Evolutionary conservation across 2,888 invertebrate genomes (phyloP), one percentile per base, ranked within the genome.

Genomic region (Caenorhabditis virilis): DNA sequence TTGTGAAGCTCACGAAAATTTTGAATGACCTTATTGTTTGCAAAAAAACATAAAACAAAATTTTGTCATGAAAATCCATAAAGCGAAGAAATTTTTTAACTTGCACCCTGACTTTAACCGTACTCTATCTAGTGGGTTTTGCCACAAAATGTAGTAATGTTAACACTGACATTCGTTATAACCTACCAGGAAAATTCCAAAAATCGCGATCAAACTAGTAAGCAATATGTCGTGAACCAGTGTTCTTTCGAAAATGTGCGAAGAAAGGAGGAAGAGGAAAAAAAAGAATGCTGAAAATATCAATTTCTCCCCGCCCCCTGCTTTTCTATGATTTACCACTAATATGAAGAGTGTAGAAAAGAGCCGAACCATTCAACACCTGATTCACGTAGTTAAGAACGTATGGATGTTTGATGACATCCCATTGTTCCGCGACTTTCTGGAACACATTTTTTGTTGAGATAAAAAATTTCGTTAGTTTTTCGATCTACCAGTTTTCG

Each of bases 321-420:
- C n/a, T n/a, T n/a, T 33, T 2, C 13, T 20, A 5, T 18, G 22
- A 35, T n/a, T 41, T 25, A 69, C 69, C 57, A 16, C 68, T 16
- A 13, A 73, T 68, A 42, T 73, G 73, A 22, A 70, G 23, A 18
- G 72, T 59, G 56, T 80, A 80, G 56, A 78, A 78, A n/a, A 71
- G 38, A 2, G 78, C 74, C 38, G 78, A 78, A 48, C 72, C 71
- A 15, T 65, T 39, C 9, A 73, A 49, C 18, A 67, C 62, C 43
- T 76, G 77, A 47, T 80, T 79, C 46, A 80, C 47, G 47, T 60
- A 80, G 42, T 80, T 78, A 26, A 80, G 59, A 26, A 80, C 72
- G 46, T 73, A 65, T 13, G 80, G 80, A 63, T 80, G 80, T n/a
- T 74, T 64, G 26, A 80, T 66, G 6, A 82, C 74, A 20, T 72